Evolutionary conservation across 30 jellyfish, hydroid and myxozoan species (phyloP).

Genomic region (Chironex yamaguchii): DNA sequence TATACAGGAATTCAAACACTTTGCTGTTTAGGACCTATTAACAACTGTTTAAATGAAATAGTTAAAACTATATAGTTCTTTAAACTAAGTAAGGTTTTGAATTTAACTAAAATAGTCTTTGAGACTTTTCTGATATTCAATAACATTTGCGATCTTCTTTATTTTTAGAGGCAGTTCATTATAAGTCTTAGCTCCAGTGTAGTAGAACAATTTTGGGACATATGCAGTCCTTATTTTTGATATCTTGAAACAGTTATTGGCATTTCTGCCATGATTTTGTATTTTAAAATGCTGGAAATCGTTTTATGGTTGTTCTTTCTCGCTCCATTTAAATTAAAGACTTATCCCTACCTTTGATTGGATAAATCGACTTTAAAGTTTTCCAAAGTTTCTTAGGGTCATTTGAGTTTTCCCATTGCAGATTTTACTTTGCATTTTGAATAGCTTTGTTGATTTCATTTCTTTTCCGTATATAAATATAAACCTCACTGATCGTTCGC

Average conservation of each 20-base stretch:
- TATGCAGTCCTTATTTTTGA: constrained; percentile 46
- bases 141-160: constrained; percentile 40
- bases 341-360: constrained; percentile 20
- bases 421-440: constrained; percentile 47
- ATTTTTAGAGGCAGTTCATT: constrained; percentile 64
- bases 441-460: constrained; percentile 39
- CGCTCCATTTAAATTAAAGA: too few relatives aligned
- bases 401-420: constrained; percentile 41
- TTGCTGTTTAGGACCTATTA: background rate
- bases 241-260: constrained; percentile 41
- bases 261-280: constrained; percentile 66
- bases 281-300: constrained; percentile 49
- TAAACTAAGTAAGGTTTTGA: too few relatives aligned
- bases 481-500: constrained; percentile 17
- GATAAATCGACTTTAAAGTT: constrained; percentile 36
- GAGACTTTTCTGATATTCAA: constrained; percentile 44
- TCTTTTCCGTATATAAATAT: constrained; percentile 32
- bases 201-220: constrained; percentile 54
- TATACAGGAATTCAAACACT: background rate
- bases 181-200: constrained; percentile 61
- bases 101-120: constrained; percentile 30
- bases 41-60: background rate
- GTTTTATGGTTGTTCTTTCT: too few relatives aligned
- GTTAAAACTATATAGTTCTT: too few relatives aligned
- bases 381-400: constrained; percentile 63